Base-by-base conservation (phyloP, 35 echinoderm and acorn worm species). In the Ophiothrix spiculata region DNA sequence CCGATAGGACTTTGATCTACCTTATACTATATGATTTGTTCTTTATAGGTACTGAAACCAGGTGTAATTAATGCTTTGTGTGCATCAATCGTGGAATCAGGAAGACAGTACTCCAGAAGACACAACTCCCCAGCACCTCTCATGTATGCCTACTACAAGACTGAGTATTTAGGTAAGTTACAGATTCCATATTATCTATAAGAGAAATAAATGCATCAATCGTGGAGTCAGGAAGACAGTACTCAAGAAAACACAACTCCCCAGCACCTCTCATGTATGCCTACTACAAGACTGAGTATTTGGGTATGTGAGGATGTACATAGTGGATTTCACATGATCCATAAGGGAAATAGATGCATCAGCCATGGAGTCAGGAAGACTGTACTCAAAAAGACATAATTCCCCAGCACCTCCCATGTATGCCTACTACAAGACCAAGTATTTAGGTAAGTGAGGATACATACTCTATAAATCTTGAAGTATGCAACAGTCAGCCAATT, bases 91-190 rank as follows among this genome's bases (percentile, higher is more conserved):
- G 75, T 90, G 17, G 81, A 90, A 25, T 90, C 88, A 35, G 88
- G 88, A n/a, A 32, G 88, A 34, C 75, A 42, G 34, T 90, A 90
- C 38, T 45, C 88, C 31, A 63, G 60, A 35, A 75, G 88, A 25
- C 64, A 90, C 42, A 76, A 90, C 32, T 90, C 88, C 34, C 81
- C 64, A 39, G 84, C 81, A 45, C 88, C 88, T 0, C 75, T 90
- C 19, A 90, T 90, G 88, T 90, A 90, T 64, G 81, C 88, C 35
- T 90, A 90, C 28, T 90, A 90, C 46, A 37, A 85, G 19, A 85
- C 88, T 23, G 88, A 90, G 34, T 90, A 64, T 85, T 75, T 90
- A 56, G 88, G 88, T 90, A 79, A 56, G 88, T n/a, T n/a, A n/a
- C n/a, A n/a, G n/a, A n/a, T n/a, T n/a, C n/a, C n/a, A n/a, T n/a